Conservation (phyloP, 2,797 vertebrate genomes). For the Anguilla megastoma region DNA sequence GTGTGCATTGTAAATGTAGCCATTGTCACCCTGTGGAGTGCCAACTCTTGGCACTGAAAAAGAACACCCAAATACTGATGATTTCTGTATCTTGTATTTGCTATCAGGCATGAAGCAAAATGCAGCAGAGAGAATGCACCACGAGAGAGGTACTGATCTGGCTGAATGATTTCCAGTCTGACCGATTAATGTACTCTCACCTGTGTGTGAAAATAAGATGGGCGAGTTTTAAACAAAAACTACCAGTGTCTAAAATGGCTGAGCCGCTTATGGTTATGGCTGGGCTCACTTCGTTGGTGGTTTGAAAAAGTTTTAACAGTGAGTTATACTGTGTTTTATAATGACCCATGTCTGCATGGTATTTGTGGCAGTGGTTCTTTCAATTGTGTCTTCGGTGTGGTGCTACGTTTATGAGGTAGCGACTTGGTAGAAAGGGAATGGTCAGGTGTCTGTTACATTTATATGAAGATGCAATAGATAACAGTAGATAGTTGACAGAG, state of each 20-base stretch:
- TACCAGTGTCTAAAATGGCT: not conserved
- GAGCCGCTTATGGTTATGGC: not conserved
- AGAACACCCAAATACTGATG: not conserved
- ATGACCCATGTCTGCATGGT: conserved; percentile 78
- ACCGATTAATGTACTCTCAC: not conserved
- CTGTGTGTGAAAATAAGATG: conserved; percentile 15
- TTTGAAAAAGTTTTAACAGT: conserved; percentile 50
- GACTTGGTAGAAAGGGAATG: conserved; percentile 12
- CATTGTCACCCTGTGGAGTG: not conserved
- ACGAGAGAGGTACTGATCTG: not conserved
- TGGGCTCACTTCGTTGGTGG: conserved; percentile 34
- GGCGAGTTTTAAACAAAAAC: not conserved
- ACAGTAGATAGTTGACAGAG: conserved; percentile 20
- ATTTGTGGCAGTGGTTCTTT: conserved; percentile 73
- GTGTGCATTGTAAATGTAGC: not conserved
- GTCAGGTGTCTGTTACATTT: conserved; percentile 15
- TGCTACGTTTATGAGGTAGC: conserved; percentile 60
- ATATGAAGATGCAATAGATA: conserved; percentile 22
- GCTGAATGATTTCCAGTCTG: conserved; percentile 12
- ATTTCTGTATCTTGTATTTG: not conserved
- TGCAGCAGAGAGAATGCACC: not conserved
- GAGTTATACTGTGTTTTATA: conserved; percentile 63
- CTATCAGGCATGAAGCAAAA: conserved; percentile 6
- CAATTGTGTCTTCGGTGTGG: conserved; percentile 70
- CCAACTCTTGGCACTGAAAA: not conserved